These are phyloP conservation scores for Turritopsis dohrnii DNA, from an alignment of 30 jellyfish, hydroid and myxozoan genomes.

Conservation along the genomic window DNA sequence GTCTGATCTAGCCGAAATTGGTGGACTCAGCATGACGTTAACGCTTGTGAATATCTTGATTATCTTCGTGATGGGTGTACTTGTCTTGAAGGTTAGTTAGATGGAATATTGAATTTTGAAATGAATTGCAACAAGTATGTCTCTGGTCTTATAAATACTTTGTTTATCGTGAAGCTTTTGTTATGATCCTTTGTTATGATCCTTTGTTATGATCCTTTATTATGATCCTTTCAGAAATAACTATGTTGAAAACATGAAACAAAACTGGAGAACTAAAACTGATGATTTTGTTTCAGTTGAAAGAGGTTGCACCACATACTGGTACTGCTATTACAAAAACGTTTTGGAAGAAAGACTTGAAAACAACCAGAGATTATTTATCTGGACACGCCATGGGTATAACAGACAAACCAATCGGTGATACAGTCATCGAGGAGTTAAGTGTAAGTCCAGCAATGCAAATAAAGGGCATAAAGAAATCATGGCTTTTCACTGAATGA, in stretches of 20 bases:
- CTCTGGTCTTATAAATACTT: too few species aligned
- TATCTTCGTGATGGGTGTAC: slow-evolving; percentile 28
- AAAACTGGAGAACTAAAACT: too few species aligned
- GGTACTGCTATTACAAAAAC: slow-evolving; percentile 33
- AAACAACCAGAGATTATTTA: slow-evolving; percentile 16
- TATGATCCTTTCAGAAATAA: too few species aligned
- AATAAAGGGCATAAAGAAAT: too few species aligned
- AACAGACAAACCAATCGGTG: background rate
- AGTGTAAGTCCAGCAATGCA: slow-evolving; percentile 1
- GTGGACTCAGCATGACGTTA: slow-evolving; percentile 21
- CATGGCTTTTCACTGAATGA: too few species aligned
- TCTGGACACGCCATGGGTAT: slow-evolving; percentile 1
- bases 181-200: too few species aligned
- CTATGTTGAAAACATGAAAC: too few species aligned
- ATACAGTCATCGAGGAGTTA: background rate
- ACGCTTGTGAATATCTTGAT: slow-evolving; percentile 21
- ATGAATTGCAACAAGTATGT: too few species aligned
- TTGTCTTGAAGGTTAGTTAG: slow-evolving; percentile 30
- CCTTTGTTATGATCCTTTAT: too few species aligned
- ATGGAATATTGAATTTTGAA: too few species aligned
- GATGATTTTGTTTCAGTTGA: slow-evolving; percentile 4
- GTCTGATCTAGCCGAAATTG: slow-evolving; percentile 4
- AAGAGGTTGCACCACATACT: slow-evolving; percentile 37
- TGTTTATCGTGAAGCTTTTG: too few species aligned
- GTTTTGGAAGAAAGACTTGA: slow-evolving; percentile 32